Evolutionary conservation across 2,113 vertebrate species (phyloP).

Genomic region (Cyphomyrus plagiostoma): DNA sequence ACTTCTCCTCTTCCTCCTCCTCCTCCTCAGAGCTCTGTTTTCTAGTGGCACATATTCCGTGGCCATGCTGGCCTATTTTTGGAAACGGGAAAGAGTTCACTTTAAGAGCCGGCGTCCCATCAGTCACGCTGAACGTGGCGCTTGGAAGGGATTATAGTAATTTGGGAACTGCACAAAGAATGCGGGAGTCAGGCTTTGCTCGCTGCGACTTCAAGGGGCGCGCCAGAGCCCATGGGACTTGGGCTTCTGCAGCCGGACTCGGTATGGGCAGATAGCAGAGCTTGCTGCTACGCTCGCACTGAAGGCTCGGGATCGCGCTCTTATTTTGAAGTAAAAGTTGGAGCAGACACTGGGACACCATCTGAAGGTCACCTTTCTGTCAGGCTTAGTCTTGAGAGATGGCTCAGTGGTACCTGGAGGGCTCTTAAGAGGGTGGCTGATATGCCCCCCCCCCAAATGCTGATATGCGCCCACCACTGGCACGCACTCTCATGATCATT

Average conservation of each 20-base stretch:
- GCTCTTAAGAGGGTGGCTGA: neutral
- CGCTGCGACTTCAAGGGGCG: neutral
- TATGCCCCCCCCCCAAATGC: no score
- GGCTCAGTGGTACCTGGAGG: neutral
- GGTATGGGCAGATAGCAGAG: neutral
- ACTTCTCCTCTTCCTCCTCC: neutral
- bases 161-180: slow-evolving; percentile 2
- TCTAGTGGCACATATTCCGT: no score
- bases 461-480: no score
- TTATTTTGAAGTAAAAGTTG: neutral
- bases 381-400: neutral
- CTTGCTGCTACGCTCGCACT: neutral
- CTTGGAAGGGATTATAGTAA: neutral
- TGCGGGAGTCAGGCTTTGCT: neutral
- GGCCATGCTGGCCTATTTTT: neutral
- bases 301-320: neutral
- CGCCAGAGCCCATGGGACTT: neutral
- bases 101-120: neutral
- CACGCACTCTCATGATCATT: no score
- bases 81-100: neutral
- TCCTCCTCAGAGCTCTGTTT: neutral
- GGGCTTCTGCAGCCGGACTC: neutral
- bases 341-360: neutral
- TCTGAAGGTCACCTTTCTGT: neutral
- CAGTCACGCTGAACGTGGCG: neutral